A percentile compares a stretch with the other conserved stretches of the same genome.
These are phyloP conservation scores for Champsocephalus esox DNA, from an alignment of 2,797 vertebrate species.

Conservation along the genomic window DNA sequence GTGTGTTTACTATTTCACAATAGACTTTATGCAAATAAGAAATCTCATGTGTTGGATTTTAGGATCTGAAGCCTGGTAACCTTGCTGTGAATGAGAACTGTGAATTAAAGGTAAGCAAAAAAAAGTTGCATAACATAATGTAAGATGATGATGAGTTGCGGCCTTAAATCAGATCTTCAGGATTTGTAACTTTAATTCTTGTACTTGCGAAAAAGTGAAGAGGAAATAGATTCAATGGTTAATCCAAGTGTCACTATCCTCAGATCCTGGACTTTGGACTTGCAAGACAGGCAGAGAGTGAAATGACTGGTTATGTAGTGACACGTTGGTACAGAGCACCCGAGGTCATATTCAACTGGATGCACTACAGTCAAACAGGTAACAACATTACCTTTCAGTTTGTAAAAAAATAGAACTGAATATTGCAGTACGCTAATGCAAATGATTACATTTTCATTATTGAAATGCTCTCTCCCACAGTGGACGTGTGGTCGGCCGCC, in stretches of 20 bases:
- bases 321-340: slow-evolving; percentile 90
- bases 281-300: slow-evolving; percentile 86
- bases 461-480: slow-evolving; percentile 61
- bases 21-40: neutral
- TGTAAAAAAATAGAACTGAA: neutral
- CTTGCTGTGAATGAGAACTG: slow-evolving; percentile 89
- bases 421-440: neutral
- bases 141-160: neutral
- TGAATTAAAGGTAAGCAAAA: slow-evolving; percentile 85
- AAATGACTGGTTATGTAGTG: slow-evolving; percentile 90
- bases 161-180: neutral
- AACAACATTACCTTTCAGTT: slow-evolving; percentile 14
- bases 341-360: slow-evolving; percentile 90
- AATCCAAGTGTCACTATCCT: slow-evolving; percentile 2
- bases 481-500: slow-evolving; percentile 89
- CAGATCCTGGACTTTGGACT: slow-evolving; percentile 90
- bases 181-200: too few species aligned
- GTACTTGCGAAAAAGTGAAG: neutral
- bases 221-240: too few species aligned
- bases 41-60: slow-evolving; percentile 29
- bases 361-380: slow-evolving; percentile 90
- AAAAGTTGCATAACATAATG: neutral
- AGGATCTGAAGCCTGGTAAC: slow-evolving; percentile 89
- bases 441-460: neutral
- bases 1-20: neutral